Conservation (phyloP, 2,113 vertebrate genomes). For the Sprattus sprattus region DNA sequence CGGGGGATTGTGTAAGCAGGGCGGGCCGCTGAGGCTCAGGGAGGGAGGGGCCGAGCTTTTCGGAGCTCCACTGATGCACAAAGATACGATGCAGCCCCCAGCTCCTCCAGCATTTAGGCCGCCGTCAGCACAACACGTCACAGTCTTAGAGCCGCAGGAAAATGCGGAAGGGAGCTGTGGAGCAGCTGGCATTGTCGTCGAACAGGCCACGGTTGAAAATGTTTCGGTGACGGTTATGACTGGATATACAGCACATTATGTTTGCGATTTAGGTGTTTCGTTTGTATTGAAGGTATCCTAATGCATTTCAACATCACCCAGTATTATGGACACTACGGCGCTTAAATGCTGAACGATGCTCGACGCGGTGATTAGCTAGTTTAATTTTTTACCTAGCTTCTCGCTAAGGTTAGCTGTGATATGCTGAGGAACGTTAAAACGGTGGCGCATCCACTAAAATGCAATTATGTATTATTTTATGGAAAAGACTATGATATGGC, state of each 20-base stretch:
- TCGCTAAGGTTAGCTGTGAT: not conserved
- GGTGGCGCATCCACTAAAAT: not conserved
- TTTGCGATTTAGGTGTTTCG: slow-evolving; percentile 31
- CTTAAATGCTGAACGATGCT: not conserved
- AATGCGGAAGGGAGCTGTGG: slow-evolving; percentile 84
- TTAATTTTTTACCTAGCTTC: slow-evolving; percentile 11
- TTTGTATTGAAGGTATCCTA: not conserved
- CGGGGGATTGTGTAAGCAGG: slow-evolving; percentile 82
- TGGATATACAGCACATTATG: not conserved
- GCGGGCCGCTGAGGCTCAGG: slow-evolving; percentile 82
- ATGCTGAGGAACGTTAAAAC: not conserved
- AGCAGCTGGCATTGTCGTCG: slow-evolving; percentile 43
- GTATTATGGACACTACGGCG: not conserved
- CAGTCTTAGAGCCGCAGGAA: slow-evolving; percentile 87
- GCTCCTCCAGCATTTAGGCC: slow-evolving; percentile 85
- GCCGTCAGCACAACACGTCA: slow-evolving; percentile 92
- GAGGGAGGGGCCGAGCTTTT: slow-evolving; percentile 88
- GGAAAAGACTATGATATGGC: not conserved
- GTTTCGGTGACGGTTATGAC: not conserved
- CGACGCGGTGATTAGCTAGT: not conserved
- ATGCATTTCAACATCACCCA: not conserved
- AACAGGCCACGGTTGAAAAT: slow-evolving; percentile 20
- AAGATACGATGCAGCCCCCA: slow-evolving; percentile 69
- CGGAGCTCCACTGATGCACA: slow-evolving; percentile 72
- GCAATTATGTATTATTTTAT: not conserved